Evolutionary conservation across 2,113 vertebrate genomes (phyloP).

Genomic region (Erpornis zantholeuca): DNA sequence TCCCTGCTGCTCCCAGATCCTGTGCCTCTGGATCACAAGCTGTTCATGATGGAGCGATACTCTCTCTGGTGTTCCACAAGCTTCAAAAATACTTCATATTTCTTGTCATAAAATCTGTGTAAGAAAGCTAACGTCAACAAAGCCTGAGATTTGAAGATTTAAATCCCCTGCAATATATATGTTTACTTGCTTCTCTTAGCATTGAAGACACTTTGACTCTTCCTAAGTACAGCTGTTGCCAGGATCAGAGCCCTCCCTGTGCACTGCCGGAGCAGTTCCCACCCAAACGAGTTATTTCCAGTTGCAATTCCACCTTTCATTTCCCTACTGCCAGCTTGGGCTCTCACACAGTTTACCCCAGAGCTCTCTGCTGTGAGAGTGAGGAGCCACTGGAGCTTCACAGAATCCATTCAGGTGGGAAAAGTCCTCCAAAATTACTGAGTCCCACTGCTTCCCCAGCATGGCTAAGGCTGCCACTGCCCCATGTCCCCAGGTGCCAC

Average conservation of each 20-base stretch:
- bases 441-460: background rate
- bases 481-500: background rate
- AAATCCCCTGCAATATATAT: background rate
- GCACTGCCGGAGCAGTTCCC: accelerated
- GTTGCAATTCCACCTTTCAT: background rate
- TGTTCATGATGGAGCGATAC: constrained; percentile 85
- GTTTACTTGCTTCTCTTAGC: background rate
- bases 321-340: too few species aligned
- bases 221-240: background rate
- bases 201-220: background rate
- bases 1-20: background rate
- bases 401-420: background rate
- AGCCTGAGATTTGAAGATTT: background rate
- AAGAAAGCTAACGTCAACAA: background rate
- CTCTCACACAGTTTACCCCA: background rate
- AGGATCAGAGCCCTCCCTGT: background rate
- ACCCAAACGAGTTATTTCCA: background rate
- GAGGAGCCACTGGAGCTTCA: background rate
- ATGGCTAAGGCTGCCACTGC: background rate
- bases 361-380: accelerated
- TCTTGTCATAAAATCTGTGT: constrained; percentile 90
- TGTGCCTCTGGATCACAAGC: background rate
- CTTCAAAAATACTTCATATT: constrained; percentile 87
- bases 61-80: constrained; percentile 89
- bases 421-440: background rate